Evolutionary conservation across 2,113 vertebrate species (phyloP).

Genomic region (Vulpes vulpes): DNA sequence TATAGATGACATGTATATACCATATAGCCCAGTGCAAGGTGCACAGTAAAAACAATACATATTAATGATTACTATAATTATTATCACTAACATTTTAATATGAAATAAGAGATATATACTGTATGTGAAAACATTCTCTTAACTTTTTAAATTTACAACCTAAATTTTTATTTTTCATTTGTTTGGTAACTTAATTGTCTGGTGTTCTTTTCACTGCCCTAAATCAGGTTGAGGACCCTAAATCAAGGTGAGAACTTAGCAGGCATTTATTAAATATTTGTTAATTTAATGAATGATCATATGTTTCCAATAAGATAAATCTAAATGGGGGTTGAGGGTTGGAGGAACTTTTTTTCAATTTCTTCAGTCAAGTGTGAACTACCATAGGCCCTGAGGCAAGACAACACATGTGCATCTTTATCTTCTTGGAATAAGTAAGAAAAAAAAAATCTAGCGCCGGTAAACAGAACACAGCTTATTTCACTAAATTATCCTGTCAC

Average conservation of each 20-base stretch:
- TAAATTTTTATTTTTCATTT: not conserved
- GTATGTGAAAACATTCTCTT: not conserved
- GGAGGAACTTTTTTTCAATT: not conserved
- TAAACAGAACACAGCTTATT: not conserved
- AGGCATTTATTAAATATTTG: not conserved
- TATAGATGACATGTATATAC: not conserved
- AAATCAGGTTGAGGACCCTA: not conserved
- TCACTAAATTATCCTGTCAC: constrained; percentile 28
- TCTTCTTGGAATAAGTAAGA: not conserved
- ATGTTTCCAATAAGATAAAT: not conserved
- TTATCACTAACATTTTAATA: not conserved
- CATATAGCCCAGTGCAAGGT: not conserved
- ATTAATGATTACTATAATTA: not conserved
- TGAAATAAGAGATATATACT: not conserved
- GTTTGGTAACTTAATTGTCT: not conserved
- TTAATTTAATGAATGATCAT: not conserved
- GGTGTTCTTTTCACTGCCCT: not conserved
- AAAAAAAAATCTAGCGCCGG: not conserved
- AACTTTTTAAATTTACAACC: not conserved
- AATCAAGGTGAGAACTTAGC: not conserved
- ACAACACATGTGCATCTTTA: not conserved
- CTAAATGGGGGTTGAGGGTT: not conserved
- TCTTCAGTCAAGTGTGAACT: not conserved
- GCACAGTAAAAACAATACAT: not conserved
- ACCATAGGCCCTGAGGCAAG: not conserved